Base-by-base conservation (phyloP, 2,888 invertebrate species). In the Operophtera brumata region DNA sequence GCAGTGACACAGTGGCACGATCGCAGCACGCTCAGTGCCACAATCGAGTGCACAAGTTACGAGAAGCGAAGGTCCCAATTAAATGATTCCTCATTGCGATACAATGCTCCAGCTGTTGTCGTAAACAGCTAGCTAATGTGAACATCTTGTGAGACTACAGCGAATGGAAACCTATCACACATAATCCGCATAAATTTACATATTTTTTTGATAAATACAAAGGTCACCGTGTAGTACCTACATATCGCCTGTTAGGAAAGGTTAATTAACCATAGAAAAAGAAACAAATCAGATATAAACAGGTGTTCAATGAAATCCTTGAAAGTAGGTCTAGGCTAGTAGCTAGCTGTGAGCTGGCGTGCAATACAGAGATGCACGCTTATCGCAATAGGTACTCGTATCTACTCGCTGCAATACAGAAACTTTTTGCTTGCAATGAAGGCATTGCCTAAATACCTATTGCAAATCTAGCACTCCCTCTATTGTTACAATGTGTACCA, bases 281-380 rank as follows among this genome's bases (percentile, higher is more conserved):
- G 28, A 43, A 9, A 10, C 9, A 45, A 25, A 42, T 37, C 2
- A 13, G n/a, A 13, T 13, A 47, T 43, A 46, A 42, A 54, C 40
- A 9, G 13, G 25, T 40, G 34, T 6, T 35, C 39, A 54, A 50
- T 47, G 28, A 45, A 61, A 64, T 66, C 72, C 65, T 70, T 71
- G 65, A 57, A 74, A 69, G 64, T 76, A 70, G 74, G 73, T 75
- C 74, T 76, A 74, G 75, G 69, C 69, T 58, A 57, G 64, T 66
- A 59, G 62, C 50, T 37, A 59, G 62, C 50, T 37, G 50, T 57
- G 65, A 58, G 64, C 55, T 62, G 59, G 52, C 59, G 54, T 58
- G 67, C 64, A 67, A 28, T 28, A 67, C 60, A 59, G 45, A 51
- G 47, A 46, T n/a, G 57, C 53, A 52, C 47, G 46, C 50, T 41